Base-by-base conservation (phyloP, 53 echinoderm and acorn worm species). In the Patiria pectinifera region DNA sequence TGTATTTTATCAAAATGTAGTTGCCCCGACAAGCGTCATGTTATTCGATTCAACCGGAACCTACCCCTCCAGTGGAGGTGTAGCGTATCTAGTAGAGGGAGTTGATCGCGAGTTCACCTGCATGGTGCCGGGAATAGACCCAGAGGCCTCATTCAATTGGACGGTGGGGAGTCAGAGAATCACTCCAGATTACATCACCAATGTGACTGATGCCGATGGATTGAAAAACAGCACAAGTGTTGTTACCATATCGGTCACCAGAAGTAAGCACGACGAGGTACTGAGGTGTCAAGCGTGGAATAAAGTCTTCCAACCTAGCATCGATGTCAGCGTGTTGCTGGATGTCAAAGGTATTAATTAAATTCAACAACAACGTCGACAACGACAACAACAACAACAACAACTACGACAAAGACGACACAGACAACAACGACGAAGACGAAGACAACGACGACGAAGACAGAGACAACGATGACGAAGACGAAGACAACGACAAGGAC, bases 151-250 rank as follows among this genome's bases (percentile, higher is more conserved):
- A 58, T 59, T 82, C 22, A 82, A 19, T 59, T 82, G 82, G 82
- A 82, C 23, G 53, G 23, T 82, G 23, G 82, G 82, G 59, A 82
- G 82, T 82, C 82, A n/a, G 59, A 53, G 18, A 16, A 3, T 82
- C 19, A 59, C 9, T 1, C 59, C 82, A 9, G 59, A 46, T 59
- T 59, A 82, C 82, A 82, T 14, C 59, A 59, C 21, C 19, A 82
- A 82, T 48, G 23, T 82, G 21, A 82, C 82, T 59, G 58, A 48
- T 45, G 58, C 58, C 53, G 18, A 82, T 82, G 82, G 82, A 19
- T 82, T 82, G 82, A 58, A 19, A 18, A 82, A 82, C 82, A 82
- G 82, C 59, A 82, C 53, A 9, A 82, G 82, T 22, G n/a, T 59
- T 14, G 59, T n/a, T 0, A 82, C 59, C 23, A 23, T 82, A 19